Evolutionary conservation across 1,140 invertebrate genomes (phyloP), one percentile per base, ranked within the genome.

Genomic region (Antheraea pernyi): DNA sequence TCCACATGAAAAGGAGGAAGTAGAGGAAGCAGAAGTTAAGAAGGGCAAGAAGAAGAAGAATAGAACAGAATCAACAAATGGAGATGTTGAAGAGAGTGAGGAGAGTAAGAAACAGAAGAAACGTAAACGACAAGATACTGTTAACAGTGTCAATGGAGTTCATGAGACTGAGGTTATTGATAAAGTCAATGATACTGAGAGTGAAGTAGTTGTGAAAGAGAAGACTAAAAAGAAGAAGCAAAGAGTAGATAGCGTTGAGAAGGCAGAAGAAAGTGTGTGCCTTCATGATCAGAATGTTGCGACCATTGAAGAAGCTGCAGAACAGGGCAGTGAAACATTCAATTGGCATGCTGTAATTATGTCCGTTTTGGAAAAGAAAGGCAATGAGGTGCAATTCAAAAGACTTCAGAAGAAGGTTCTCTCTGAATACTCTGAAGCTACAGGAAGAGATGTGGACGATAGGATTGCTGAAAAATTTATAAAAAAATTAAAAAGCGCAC

Each of bases 381-480:
- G 78, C 7, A 87, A 88, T 79, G 90, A 92, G 68, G 58, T 92
- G 36, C 89, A 85, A 19, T 92, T 92, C 66, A 92, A 92, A 77
- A 75, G 90, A 16, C 70, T 92, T 59, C 90, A 92, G 62, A 92
- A 92, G 77, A 92, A 91, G 75, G 89, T 92, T 65, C 69, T 92
- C 7, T 75, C 78, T 46, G 90, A 90, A 72, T 92, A 89, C 70
- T 71, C 77, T n/a, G 88, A 92, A 67, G 79, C 77, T 36, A 90
- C 88, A n/a, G 90, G 89, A 8, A 69, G 74, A 74, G 88, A 90
- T 18, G 82, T 91, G 6, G 89, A 92, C 78, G 90, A 92, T 69
- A 85, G 90, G 69, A 92, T 92, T 79, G 90, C 89, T 67, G 90
- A 92, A 65, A 92, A 92, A 70, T 92, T 92, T 82, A 91, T 91